Evolutionary conservation across 64 coral and sea anemone species (phyloP), one percentile per base, ranked within the genome.

Genomic region (Acropora tenuis): DNA sequence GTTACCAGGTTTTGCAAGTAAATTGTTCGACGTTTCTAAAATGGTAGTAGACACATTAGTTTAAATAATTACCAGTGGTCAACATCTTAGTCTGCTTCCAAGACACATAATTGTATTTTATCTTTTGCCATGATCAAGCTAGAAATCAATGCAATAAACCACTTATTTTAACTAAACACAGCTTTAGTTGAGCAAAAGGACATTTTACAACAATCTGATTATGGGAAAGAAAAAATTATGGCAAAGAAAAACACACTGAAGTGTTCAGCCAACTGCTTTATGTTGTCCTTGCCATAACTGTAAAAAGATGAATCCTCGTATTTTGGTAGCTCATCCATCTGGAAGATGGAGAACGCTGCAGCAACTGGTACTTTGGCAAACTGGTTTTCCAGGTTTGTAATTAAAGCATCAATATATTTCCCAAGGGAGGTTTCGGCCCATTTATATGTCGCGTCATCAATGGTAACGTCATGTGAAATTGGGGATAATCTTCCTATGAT

Each of bases 261-360:
- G 11, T 77, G 75, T 77, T 77, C 75, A 48, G 75, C 75, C 45
- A 77, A 18, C 75, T 77, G 44, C 46, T 77, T 77, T 77, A 77
- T 77, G 16, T 48, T 48, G 46, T 77, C 75, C 44, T 77, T 77
- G 44, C 75, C 45, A 17, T 77, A 77, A 48, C 43, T 44, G 1
- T 47, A 41, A 48, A 77, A 50, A 16, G 46, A 13, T 47, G 75
- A 17, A 10, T 77, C 75, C 1, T 77, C 45, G 1, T 6, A 17
- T 45, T 80, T 58, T 58, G 78, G 41, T 2, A 80, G 1, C 7
- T 80, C 50, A 41, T 80, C 78, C 20, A 80, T 3, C 50, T 80
- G 50, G 52, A 80, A 59, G 78, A 80, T 80, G 20, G 50, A 60
- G 78, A 80, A 60, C 1, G 78, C 78, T 55, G 78, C 78, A 19